Evolutionary conservation across 2,797 vertebrate species (phyloP).

Genomic region (Coranthus polyacanthus): DNA sequence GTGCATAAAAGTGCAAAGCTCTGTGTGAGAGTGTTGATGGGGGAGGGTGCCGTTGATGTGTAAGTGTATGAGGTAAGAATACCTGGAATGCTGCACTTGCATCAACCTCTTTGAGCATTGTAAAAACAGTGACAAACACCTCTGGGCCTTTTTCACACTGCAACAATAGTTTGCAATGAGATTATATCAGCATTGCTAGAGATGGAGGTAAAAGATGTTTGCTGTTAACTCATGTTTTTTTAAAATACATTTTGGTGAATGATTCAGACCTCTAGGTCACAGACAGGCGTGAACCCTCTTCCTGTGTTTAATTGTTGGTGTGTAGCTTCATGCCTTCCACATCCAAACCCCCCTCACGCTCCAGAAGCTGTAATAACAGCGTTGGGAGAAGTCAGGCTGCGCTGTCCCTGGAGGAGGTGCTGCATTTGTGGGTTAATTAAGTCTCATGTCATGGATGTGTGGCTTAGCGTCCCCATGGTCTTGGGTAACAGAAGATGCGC

Average conservation of each 20-base stretch:
- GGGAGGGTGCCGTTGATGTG: neutral
- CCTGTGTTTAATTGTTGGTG: slow-evolving; percentile 64
- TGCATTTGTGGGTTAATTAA: slow-evolving; percentile 62
- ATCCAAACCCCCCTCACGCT: slow-evolving; percentile 23
- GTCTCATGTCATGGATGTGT: slow-evolving; percentile 48
- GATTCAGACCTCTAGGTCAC: slow-evolving; percentile 22
- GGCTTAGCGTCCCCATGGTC: slow-evolving; percentile 14
- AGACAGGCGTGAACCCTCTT: slow-evolving; percentile 27
- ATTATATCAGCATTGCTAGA: slow-evolving; percentile 35
- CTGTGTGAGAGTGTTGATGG: slow-evolving; percentile 26
- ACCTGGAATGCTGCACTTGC: slow-evolving; percentile 47
- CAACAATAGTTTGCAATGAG: slow-evolving; percentile 42
- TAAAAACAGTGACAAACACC: slow-evolving; percentile 53
- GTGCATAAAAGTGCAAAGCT: slow-evolving; percentile 30
- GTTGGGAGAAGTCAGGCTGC: slow-evolving; percentile 24
- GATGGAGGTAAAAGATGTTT: no score
- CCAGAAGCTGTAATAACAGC: slow-evolving; percentile 64
- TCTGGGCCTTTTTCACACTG: slow-evolving; percentile 25
- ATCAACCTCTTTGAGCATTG: slow-evolving; percentile 28
- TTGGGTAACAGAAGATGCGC: neutral
- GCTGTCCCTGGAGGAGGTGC: slow-evolving; percentile 40
- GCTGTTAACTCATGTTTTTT: no score
- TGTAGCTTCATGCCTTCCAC: slow-evolving; percentile 43
- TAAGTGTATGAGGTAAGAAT: slow-evolving; percentile 29
- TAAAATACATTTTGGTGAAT: neutral